phyloP scores from a whole-genome alignment of 2,113 vertebrate genomes.

The Arvicanthis niloticus region DNA sequence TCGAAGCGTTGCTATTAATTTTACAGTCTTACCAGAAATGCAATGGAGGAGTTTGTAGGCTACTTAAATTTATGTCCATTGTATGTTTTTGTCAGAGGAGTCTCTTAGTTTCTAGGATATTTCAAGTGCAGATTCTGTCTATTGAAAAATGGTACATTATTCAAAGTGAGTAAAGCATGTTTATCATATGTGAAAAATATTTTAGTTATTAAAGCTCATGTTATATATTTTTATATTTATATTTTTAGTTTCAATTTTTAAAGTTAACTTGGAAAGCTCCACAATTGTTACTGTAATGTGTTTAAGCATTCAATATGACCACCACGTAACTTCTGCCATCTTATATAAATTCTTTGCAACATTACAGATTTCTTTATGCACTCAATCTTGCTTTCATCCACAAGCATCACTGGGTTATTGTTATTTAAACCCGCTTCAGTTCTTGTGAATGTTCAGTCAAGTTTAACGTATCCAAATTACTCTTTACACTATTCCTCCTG shows the following conservation, averaged over 20 bases:
- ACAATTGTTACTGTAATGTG: background rate
- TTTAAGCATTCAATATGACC: background rate
- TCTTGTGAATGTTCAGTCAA: slow-evolving; percentile 5
- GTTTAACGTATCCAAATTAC: background rate
- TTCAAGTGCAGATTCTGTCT: background rate
- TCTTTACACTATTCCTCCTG: background rate
- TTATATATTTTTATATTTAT: background rate
- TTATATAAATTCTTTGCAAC: background rate
- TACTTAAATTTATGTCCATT: background rate
- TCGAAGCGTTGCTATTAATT: background rate
- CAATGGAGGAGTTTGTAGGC: background rate
- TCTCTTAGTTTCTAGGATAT: background rate
- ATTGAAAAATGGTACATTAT: background rate
- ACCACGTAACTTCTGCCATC: background rate
- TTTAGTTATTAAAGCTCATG: background rate
- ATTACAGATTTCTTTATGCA: background rate
- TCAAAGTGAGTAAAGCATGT: background rate
- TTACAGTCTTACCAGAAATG: background rate
- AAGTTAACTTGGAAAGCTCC: background rate
- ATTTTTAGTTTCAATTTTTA: slow-evolving; percentile 20
- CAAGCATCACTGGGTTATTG: background rate
- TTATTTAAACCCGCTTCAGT: background rate
- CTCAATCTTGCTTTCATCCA: background rate
- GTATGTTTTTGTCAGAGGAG: background rate
- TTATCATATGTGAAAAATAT: background rate